phyloP scores from a whole-genome alignment of 2,113 vertebrate genomes.

The Gadus macrocephalus region DNA sequence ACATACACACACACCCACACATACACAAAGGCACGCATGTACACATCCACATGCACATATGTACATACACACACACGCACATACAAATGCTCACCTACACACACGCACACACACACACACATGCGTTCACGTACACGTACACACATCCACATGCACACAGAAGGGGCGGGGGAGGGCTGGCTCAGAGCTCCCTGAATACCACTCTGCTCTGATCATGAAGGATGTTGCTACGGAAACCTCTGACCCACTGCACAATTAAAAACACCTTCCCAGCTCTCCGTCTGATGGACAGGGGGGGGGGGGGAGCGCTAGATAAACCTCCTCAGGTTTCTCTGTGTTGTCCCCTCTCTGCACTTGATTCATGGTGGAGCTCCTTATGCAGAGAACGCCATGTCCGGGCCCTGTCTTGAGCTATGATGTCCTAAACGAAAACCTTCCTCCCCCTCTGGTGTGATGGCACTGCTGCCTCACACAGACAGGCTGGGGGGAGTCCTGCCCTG shows the following conservation, averaged over 20 bases:
- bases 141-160: too few species aligned
- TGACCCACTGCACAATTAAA: slow-evolving; percentile 75
- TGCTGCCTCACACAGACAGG: too few species aligned
- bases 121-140: too few species aligned
- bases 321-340: slow-evolving; percentile 20
- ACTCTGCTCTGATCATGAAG: slow-evolving; percentile 67
- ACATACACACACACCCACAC: too few species aligned
- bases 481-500: too few species aligned
- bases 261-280: slow-evolving; percentile 61
- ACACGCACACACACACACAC: slow-evolving; percentile 25
- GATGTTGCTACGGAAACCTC: slow-evolving; percentile 69
- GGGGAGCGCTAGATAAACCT: slow-evolving; percentile 10
- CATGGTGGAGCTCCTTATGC: slow-evolving; percentile 32
- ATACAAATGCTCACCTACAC: too few species aligned
- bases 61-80: slow-evolving; percentile 7
- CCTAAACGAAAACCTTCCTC: too few species aligned
- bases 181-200: slow-evolving; percentile 73
- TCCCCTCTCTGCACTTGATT: slow-evolving; percentile 25
- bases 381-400: too few species aligned
- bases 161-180: slow-evolving; percentile 60
- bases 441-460: too few species aligned
- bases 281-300: slow-evolving; percentile 24
- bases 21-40: too few species aligned
- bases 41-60: slow-evolving; percentile 63
- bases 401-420: too few species aligned